These are phyloP conservation scores for Sorex maritimensis DNA, from an alignment of 2,797 vertebrate species.

Conservation along the genomic window DNA sequence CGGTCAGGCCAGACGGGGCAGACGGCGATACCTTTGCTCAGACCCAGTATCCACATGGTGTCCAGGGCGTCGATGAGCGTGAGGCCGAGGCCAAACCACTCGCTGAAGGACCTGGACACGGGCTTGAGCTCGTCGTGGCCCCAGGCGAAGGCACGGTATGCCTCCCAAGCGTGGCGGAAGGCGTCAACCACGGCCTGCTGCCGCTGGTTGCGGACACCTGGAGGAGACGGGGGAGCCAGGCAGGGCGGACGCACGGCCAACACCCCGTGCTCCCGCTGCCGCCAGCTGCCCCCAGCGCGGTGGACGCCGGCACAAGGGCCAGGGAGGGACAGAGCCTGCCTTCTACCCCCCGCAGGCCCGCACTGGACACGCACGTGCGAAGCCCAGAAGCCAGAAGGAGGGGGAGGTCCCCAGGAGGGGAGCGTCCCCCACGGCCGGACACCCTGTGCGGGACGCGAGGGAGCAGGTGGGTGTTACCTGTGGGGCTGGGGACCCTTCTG, in stretches of 20 bases:
- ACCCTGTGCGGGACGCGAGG: background rate
- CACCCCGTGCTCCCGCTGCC: too few relatives aligned
- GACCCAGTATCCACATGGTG: conserved; percentile 97
- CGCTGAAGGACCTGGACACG: conserved; percentile 94
- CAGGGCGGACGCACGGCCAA: too few relatives aligned
- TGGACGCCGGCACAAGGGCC: too few relatives aligned
- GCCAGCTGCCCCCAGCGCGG: too few relatives aligned
- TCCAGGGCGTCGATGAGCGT: conserved; percentile 97
- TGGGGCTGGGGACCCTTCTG: background rate
- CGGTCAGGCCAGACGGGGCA: too few relatives aligned
- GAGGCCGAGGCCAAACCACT: conserved; percentile 98
- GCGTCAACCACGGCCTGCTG: conserved; percentile 93
- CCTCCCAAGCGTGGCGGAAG: conserved; percentile 96
- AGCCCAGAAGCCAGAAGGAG: too few relatives aligned
- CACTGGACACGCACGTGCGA: too few relatives aligned
- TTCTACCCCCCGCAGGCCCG: too few relatives aligned
- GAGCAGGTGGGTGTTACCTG: background rate
- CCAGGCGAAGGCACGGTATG: conserved; percentile 96
- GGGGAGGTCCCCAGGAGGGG: too few relatives aligned
- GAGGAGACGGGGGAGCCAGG: too few relatives aligned
- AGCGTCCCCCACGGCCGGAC: too few relatives aligned
- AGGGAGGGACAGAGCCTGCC: background rate
- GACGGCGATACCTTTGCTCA: conserved; percentile 93
- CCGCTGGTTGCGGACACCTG: conserved; percentile 87
- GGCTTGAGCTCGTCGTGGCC: conserved; percentile 97